Percentiles rank a stretch among this genome's conserved stretches.
These are phyloP conservation scores for Tipula lateralis DNA, from an alignment of 2,888 invertebrate genomes.

Conservation along the genomic window DNA sequence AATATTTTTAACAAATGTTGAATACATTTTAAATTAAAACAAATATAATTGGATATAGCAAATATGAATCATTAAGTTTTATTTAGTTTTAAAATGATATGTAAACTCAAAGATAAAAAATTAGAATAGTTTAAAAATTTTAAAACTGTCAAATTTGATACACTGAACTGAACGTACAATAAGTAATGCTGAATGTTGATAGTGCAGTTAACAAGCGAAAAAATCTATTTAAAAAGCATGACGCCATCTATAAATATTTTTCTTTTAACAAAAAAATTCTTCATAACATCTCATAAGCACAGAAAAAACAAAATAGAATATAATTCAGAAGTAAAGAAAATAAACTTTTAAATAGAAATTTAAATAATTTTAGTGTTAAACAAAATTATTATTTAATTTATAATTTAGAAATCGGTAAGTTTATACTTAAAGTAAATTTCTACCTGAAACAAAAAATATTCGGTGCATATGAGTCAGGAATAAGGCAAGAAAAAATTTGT, in stretches of 20 bases:
- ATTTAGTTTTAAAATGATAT: too few relatives aligned
- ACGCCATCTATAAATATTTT: conserved; percentile 27
- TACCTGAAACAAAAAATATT: background rate
- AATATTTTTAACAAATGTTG: too few relatives aligned
- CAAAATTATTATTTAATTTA: background rate
- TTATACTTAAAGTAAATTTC: background rate
- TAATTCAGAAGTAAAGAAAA: background rate
- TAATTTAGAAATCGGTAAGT: background rate
- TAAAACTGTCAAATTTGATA: background rate
- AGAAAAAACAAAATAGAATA: conserved; percentile 5
- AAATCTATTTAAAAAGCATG: conserved; percentile 26
- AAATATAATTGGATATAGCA: too few relatives aligned
- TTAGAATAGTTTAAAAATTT: background rate
- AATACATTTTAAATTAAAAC: too few relatives aligned
- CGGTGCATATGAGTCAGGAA: background rate
- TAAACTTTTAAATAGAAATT: background rate
- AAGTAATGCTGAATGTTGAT: background rate
- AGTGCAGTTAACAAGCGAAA: background rate
- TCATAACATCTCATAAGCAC: conserved; percentile 3
- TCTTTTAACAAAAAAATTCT: background rate
- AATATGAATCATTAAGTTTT: too few relatives aligned
- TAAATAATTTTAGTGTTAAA: background rate
- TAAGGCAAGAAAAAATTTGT: background rate
- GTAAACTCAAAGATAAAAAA: too few relatives aligned
- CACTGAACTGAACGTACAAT: background rate